Conservation (phyloP, 2,888 invertebrate species). For the Azorinus chamasolen region DNA sequence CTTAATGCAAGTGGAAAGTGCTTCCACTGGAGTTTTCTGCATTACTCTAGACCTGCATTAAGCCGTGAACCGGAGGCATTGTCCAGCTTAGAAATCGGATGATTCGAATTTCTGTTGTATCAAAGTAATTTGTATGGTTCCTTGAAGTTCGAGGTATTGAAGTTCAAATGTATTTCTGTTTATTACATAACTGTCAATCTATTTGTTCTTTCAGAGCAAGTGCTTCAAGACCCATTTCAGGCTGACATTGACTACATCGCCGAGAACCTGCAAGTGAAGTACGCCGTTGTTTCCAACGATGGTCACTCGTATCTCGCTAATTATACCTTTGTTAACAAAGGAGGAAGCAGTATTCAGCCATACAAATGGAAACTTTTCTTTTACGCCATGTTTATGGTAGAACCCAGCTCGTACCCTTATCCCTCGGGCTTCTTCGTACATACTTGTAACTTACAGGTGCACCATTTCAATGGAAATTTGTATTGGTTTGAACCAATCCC, state of each 20-base stretch:
- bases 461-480: conserved; percentile 69
- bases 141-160: too few species aligned
- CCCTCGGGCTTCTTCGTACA: conserved; percentile 49
- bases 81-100: too few species aligned
- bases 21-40: too few species aligned
- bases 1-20: too few species aligned
- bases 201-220: conserved; percentile 26
- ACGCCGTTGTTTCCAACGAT: conserved; percentile 41
- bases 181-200: too few species aligned
- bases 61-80: too few species aligned
- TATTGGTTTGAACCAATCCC: conserved; percentile 57
- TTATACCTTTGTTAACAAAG: conserved; percentile 71
- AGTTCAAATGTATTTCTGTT: too few species aligned
- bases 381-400: conserved; percentile 32
- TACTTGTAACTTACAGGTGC: conserved; percentile 44
- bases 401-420: conserved; percentile 43
- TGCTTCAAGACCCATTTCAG: conserved; percentile 39
- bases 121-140: too few species aligned
- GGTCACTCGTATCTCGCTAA: conserved; percentile 43
- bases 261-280: conserved; percentile 29
- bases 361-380: conserved; percentile 70
- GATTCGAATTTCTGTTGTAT: too few species aligned
- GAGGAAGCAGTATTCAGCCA: conserved; percentile 53
- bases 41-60: too few species aligned
- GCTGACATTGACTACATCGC: conserved; percentile 40